Evolutionary conservation across 2,113 vertebrate genomes (phyloP), one percentile per base, ranked within the genome.

Genomic region (Lasiurus cinereus): DNA sequence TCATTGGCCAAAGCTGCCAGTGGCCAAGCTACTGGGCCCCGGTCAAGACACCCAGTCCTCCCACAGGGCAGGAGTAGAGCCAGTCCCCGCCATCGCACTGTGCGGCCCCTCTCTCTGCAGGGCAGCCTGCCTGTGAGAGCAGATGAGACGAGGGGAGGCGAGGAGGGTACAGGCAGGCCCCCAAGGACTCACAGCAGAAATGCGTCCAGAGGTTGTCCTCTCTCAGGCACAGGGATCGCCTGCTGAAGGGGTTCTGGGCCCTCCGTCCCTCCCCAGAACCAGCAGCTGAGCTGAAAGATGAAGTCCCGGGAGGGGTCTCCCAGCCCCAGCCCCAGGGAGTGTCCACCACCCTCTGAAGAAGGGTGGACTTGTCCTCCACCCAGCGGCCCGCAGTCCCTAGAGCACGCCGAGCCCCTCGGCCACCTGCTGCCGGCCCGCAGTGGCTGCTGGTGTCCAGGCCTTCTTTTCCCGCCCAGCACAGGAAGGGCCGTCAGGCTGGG

Each of bases 51-150:
- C 8, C 46, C 39, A 15, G 64, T 31, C 80, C 7, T 39, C 21
- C 18, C 16, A 7, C 2, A 0, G 5, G n/a, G 15, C 11, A 31
- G 43, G 43, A 19, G 18, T 3, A 14, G 39, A 52, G 21, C 10
- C 5, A 0, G 24, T 3, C 27, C 18, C 9, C 1, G 0, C 5
- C 66, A 22, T 11, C 14, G 5, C 8, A 2, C 1, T 8, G 2
- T 18, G 54, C 0, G 11, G 66, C 52, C 31, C 11, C 16, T 22
- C 19, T 14, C 8, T 46, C 76, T 8, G 6, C 19, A 3, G 33
- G 18, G 56, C 27, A 4, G 13, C 6, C 31, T 22, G 72, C 13
- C 31, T 2, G 29, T 16, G 54, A 39, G 13, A 29, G 12, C 3
- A n/a, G 43, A n/a, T 0, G 2, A 19, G n/a, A 39, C 39, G 2